phyloP scores from a whole-genome alignment of 2,113 vertebrate genomes.

The Emydocephalus ijimae region DNA sequence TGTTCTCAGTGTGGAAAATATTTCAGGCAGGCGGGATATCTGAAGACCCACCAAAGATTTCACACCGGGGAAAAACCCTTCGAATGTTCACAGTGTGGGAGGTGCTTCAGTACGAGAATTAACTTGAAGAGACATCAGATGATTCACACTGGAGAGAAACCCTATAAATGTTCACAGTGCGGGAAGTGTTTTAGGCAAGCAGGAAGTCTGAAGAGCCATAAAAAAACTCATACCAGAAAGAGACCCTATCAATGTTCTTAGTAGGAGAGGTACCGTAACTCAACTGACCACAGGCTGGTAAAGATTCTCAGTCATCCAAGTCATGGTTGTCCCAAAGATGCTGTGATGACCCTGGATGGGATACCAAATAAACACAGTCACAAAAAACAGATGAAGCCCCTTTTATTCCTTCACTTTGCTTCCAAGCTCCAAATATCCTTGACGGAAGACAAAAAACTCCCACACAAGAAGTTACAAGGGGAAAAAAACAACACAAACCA shows the following conservation, averaged over 20 bases:
- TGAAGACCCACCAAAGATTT: not conserved
- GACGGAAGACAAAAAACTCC: no score
- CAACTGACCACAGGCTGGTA: not conserved
- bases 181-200: not conserved
- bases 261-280: not conserved
- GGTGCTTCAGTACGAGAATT: not conserved
- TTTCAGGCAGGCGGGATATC: not conserved
- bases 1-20: not conserved
- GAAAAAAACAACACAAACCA: no score
- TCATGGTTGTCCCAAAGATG: no score
- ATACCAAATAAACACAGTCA: no score
- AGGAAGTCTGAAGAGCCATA: not conserved
- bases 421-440: no score
- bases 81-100: not conserved
- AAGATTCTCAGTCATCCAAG: no score
- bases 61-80: not conserved
- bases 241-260: not conserved
- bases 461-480: no score
- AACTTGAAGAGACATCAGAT: not conserved
- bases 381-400: no score
- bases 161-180: not conserved
- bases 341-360: no score
- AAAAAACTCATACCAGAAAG: not conserved
- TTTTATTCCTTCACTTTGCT: no score
- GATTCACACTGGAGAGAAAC: not conserved